Evolutionary conservation across 2,888 invertebrate genomes (phyloP), one percentile per base, ranked within the genome.

Genomic region (Bruchidius siliquastri): DNA sequence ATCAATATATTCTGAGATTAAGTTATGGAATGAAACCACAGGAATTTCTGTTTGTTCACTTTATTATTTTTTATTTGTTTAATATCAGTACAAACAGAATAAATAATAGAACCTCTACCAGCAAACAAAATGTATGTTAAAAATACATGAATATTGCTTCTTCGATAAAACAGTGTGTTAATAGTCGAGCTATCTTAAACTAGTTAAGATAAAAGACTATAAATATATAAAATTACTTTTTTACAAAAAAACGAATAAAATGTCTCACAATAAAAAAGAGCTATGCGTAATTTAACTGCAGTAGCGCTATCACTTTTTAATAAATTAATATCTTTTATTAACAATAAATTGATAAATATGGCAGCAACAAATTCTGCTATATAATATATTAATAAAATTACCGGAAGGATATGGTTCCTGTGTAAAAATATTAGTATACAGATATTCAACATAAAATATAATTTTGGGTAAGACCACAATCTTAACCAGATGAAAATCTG

Each of bases 51-150:
- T 49, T 49, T 49, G 49, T 13, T 13, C 49, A 8, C 49, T 68
- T 68, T 21, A 68, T 68, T 68, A n/a, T n/a, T 68, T 21, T 68
- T 68, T 67, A n/a, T 6, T 10, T 22, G 22, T 21, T 68, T 68
- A 21, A 68, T 68, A 21, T 22, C 18, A 21, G 8, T 68, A 68
- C 68, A 68, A 68, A 68, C 68, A 68, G 22, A 10, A 68, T 68
- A 68, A 68, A 68, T 68, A 21, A 68, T 49, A 68, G 21, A 79
- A 78, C 82, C 80, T 79, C 79, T 81, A 80, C 82, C 82, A 82
- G 81, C 82, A 83, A 82, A 82, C 80, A 81, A 80, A 79, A 80
- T 82, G 81, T 81, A 82, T 83, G 79, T 81, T 81, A 80, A 78
- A 76, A 80, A 82, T 82, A 83, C 82, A 82, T 77, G 78, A 80